Percentiles rank a stretch among this genome's conserved stretches.
Conservation (phyloP, 1,140 invertebrate genomes). For the Ctenoplectra terminalis region DNA sequence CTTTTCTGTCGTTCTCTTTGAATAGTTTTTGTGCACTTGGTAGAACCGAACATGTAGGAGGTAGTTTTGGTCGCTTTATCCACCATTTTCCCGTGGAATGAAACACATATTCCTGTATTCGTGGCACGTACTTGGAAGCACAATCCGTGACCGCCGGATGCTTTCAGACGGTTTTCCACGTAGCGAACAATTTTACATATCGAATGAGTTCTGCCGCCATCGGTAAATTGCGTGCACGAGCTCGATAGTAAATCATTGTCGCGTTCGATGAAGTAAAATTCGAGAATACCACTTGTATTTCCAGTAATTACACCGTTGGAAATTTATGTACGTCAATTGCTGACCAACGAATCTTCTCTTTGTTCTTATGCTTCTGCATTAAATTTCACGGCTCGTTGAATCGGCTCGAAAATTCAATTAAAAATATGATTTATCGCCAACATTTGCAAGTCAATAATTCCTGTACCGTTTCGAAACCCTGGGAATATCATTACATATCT, state of each 20-base stretch:
- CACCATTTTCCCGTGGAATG: not conserved
- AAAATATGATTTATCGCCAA: not conserved
- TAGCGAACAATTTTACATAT: slow-evolving; percentile 33
- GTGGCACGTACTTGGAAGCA: slow-evolving; percentile 36
- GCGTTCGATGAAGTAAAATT: not conserved
- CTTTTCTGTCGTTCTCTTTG: too few relatives aligned
- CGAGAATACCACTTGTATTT: too few relatives aligned
- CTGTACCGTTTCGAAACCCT: not conserved
- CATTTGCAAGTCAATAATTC: not conserved
- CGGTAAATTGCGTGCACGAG: not conserved
- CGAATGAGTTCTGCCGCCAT: not conserved
- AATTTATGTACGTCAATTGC: not conserved
- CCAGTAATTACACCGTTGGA: not conserved
- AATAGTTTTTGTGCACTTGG: too few relatives aligned
- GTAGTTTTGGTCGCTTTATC: not conserved
- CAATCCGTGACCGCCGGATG: slow-evolving; percentile 33
- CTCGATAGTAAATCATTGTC: slow-evolving; percentile 6
- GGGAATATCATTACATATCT: not conserved
- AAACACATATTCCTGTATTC: slow-evolving; percentile 11
- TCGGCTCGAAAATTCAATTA: not conserved
- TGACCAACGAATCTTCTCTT: not conserved
- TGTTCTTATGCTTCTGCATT: too few relatives aligned
- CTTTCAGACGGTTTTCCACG: slow-evolving; percentile 48
- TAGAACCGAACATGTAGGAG: not conserved
- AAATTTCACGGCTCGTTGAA: not conserved